phyloP scores from a whole-genome alignment of 1,140 invertebrate genomes.

The Catajapyx aquilonaris region DNA sequence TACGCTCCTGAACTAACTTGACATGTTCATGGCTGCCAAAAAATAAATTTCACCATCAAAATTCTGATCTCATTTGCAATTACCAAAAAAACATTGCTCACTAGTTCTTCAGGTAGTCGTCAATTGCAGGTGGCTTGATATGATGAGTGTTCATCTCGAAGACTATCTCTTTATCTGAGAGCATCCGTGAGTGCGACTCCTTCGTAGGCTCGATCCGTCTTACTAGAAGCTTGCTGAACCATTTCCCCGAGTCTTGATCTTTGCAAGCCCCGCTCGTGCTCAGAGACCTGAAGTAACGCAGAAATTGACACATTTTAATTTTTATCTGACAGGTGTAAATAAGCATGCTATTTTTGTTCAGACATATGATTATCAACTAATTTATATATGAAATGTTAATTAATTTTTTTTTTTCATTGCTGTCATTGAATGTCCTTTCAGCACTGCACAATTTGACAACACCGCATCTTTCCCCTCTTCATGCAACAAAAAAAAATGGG shows the following conservation, averaged over 20 bases:
- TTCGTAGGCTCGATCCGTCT: conserved; percentile 82
- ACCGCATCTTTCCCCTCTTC: too few species aligned
- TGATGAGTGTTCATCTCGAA: conserved; percentile 89
- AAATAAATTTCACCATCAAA: conserved; percentile 5
- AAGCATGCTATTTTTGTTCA: background rate
- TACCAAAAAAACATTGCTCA: conserved; percentile 31
- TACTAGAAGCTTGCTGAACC: conserved; percentile 73
- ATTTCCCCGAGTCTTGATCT: conserved; percentile 47
- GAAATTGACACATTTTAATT: background rate
- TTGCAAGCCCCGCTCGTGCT: conserved; percentile 23
- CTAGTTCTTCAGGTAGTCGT: conserved; percentile 76
- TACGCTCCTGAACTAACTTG: conserved; percentile 48
- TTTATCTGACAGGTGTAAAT: background rate
- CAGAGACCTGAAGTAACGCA: background rate
- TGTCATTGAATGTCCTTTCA: background rate
- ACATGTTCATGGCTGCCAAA: conserved; percentile 54
- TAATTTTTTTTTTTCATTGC: background rate
- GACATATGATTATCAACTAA: background rate
- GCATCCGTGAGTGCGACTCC: conserved; percentile 82
- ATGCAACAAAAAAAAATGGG: too few species aligned
- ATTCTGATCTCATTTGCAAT: too few species aligned
- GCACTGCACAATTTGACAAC: too few species aligned
- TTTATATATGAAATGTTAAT: background rate
- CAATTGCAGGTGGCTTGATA: conserved; percentile 64
- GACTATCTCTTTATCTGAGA: conserved; percentile 83